Base-by-base conservation (phyloP, 1,140 invertebrate genomes). In the Glomeris maerens region DNA sequence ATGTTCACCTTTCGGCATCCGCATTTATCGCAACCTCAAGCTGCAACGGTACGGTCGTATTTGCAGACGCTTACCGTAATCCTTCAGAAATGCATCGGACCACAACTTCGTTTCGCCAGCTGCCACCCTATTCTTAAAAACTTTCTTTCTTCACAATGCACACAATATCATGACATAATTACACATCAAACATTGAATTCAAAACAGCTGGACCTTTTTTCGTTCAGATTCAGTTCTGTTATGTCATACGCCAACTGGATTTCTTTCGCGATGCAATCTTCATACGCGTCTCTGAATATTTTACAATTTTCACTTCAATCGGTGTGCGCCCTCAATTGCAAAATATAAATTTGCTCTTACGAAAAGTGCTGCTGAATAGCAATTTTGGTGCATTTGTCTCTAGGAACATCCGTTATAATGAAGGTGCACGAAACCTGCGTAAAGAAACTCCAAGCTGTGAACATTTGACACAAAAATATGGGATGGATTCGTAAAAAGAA, bases 201-300 rank as follows among this genome's bases (percentile, higher is more conserved):
- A 21, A 54, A 21, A 25, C 14, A 54, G n/a, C 31, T 2, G 5
- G 21, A 71, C 73, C 70, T 80, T 44, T 75, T 76, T 64, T 89
- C 84, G n/a, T 90, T 71, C 40, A 75, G 70, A 57, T 80, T 81
- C 7, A 94, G 72, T 57, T 78, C 77, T 46, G 79, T 82, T 48
- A 94, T 86, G 68, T 91, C 83, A 63, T 90, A 90, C 5, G 90
- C 86, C 62, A 95, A 76, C 58, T 86, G 81, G 7, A 94, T 74
- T 64, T 91, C 89, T 60, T 83, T 75, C 27, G 95, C 81, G 55
- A 78, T 78, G 40, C 84, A 74, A 55, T 86, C 81, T 28, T 88
- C 83, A 69, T 93, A 94, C 27, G 85, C 78, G 58, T 92, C 83
- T 56, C 82, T 82, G 68, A 74, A 78, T 60, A n/a, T n/a, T n/a